These are phyloP conservation scores for Xyrichtys novacula DNA, from an alignment of 2,797 vertebrate species.

Conservation along the genomic window DNA sequence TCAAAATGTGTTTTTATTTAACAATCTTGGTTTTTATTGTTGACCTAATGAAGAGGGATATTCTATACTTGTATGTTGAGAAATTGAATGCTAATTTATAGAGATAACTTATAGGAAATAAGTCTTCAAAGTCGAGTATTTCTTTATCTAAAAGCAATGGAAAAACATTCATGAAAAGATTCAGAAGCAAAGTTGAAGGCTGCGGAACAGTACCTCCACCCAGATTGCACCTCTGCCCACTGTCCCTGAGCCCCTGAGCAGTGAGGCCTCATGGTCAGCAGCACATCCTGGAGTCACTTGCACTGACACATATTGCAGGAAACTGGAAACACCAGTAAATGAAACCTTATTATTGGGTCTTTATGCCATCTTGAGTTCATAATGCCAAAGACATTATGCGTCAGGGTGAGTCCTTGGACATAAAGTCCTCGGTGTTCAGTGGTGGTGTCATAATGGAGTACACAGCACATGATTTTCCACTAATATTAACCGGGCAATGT, in stretches of 20 bases:
- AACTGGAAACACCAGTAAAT: conserved; percentile 54
- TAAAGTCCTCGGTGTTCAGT: not conserved
- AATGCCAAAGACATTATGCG: not conserved
- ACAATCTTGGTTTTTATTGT: not conserved
- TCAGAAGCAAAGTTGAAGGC: not conserved
- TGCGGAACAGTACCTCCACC: conserved; percentile 4
- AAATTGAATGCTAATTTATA: too few relatives aligned
- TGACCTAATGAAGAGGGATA: too few relatives aligned
- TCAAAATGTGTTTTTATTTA: not conserved
- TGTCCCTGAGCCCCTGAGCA: not conserved
- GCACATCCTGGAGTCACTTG: conserved; percentile 51
- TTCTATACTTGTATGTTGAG: too few relatives aligned
- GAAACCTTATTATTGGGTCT: conserved; percentile 59
- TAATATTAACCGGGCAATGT: not conserved
- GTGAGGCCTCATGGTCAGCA: conserved; percentile 31
- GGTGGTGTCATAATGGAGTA: not conserved
- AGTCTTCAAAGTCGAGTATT: not conserved
- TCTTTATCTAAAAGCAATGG: not conserved
- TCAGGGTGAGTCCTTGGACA: not conserved
- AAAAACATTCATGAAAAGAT: conserved; percentile 7
- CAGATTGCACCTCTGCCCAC: not conserved
- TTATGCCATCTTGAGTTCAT: conserved; percentile 17
- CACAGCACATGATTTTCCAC: not conserved
- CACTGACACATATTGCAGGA: conserved; percentile 41
- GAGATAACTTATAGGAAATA: too few relatives aligned